A percentile compares a stretch with the other conserved stretches of the same genome.
Evolutionary conservation across 2,113 vertebrate species (phyloP).

Genomic region (Echinops telfairi): DNA sequence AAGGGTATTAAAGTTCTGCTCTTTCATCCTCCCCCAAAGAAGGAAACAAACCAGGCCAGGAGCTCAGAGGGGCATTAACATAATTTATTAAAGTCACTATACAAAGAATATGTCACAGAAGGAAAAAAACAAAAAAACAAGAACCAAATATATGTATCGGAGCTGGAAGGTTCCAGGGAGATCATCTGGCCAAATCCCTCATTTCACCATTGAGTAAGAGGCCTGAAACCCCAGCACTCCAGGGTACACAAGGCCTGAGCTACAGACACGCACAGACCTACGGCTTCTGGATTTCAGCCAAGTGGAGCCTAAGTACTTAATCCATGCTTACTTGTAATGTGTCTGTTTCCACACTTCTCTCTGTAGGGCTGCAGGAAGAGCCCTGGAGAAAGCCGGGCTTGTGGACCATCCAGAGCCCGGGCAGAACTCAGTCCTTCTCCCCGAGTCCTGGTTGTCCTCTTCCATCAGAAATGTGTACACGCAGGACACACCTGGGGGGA

Average conservation of each 20-base stretch:
- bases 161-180: not conserved
- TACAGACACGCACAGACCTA: not conserved
- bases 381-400: not conserved
- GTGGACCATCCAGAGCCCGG: not conserved
- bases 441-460: not conserved
- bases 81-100: slow-evolving; percentile 75
- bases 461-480: not conserved
- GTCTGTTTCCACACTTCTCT: not conserved
- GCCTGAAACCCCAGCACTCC: not conserved
- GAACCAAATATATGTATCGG: not conserved
- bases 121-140: not conserved
- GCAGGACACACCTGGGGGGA: not conserved
- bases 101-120: slow-evolving; percentile 52
- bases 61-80: slow-evolving; percentile 38
- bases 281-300: slow-evolving; percentile 30
- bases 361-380: slow-evolving; percentile 5
- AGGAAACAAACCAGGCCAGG: slow-evolving; percentile 37
- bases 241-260: not conserved
- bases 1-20: not conserved
- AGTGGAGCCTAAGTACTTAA: not conserved
- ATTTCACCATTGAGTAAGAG: not conserved
- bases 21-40: not conserved
- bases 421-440: not conserved
- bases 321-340: not conserved
- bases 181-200: not conserved